phyloP scores from a whole-genome alignment of 2,113 vertebrate genomes.

The Pontoporia blainvillei region DNA sequence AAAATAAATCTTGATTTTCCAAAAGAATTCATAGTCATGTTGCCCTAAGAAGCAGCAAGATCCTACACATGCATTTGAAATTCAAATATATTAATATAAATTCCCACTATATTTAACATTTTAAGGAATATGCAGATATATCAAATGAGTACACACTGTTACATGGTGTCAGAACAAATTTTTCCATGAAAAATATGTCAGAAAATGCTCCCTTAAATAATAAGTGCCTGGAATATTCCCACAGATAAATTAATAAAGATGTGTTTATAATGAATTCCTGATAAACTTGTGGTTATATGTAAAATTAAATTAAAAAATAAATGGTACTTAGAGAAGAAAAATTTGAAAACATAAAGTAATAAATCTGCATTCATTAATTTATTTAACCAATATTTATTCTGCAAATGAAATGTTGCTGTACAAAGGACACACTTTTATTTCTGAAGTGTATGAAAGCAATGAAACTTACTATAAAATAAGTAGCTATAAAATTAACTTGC shows the following conservation, averaged over 20 bases:
- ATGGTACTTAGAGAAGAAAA: neutral
- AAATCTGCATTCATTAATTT: neutral
- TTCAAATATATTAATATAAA: neutral
- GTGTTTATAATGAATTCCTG: neutral
- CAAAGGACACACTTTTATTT: neutral
- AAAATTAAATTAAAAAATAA: neutral
- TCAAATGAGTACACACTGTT: neutral
- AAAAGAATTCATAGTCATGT: neutral
- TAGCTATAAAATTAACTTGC: slow-evolving; percentile 21
- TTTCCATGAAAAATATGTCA: neutral
- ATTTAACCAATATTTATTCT: neutral
- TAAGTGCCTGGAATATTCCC: neutral
- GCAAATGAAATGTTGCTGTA: slow-evolving; percentile 13
- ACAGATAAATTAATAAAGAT: neutral
- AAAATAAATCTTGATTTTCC: neutral
- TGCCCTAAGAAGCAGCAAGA: neutral
- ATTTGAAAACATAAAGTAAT: neutral
- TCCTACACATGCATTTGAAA: neutral
- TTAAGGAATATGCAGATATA: neutral
- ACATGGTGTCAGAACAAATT: neutral
- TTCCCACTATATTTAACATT: neutral
- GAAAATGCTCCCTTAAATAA: neutral
- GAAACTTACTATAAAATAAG: slow-evolving; percentile 3
- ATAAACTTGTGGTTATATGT: neutral
- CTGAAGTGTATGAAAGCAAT: neutral